Base-by-base conservation (phyloP, 1,140 invertebrate genomes). In the Adelges cooleyi region DNA sequence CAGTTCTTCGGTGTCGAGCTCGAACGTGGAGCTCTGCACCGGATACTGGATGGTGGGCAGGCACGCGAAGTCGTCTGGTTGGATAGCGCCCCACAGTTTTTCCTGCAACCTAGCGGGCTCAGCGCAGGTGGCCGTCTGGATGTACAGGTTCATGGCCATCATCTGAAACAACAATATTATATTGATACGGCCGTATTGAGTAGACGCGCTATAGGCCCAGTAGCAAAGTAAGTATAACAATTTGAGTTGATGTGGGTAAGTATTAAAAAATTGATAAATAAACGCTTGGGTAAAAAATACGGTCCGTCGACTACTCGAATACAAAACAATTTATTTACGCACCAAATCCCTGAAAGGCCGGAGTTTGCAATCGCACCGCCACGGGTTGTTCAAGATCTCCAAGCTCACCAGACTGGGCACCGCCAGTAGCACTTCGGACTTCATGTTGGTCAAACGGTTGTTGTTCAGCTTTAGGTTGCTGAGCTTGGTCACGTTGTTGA, bases 341-440 rank as follows among this genome's bases (percentile, higher is more conserved):
- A 62, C 49, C 81, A 85, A 91, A 69, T 90, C 82, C 18, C 87
- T 80, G 67, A 94, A 89, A 8, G 78, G 79, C 69, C 87, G 84
- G 49, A 95, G 74, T 65, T 84, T 80, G 70, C 92, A 95, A 73
- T 93, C 89, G 71, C 92, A 95, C 44, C 84, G 81, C 92, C 92
- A 95, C 0, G 84, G 85, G 73, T 95, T 95, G 65, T 84, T 82
- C 62, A 84, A 80, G 0, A 95, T 76, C 56, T 84, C 86, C 2
- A 94, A 74, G 1, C 77, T 76, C 22, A 40, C 38, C 29, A 89
- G 72, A n/a, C 78, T 74, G 36, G 77, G 76, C 36, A 87, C 79
- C 0, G 78, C 80, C 13, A 80, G 77, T 15, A 80, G 69, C 2
- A 67, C 42, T 4, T 38, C 48, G 3, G 27, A 2, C 70, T 82